Percentiles rank a stretch among this genome's conserved stretches.
phyloP scores from a whole-genome alignment of 2,888 invertebrate genomes.

The Troides helena region DNA sequence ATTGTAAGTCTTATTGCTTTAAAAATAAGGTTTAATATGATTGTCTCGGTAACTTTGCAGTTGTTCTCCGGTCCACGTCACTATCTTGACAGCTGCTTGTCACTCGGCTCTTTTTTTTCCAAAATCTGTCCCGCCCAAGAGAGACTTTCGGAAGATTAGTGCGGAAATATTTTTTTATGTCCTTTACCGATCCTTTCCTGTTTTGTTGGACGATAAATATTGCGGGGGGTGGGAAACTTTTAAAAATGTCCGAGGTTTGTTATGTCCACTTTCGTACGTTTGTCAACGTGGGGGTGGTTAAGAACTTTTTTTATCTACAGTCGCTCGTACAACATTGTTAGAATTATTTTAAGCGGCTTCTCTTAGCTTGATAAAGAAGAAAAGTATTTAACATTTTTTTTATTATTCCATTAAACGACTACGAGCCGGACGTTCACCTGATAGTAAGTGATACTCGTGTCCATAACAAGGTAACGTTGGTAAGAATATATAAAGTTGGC shows the following conservation, averaged over 20 bases:
- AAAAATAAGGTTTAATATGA: constrained; percentile 10
- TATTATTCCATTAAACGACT: too few species aligned
- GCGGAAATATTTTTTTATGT: constrained; percentile 34
- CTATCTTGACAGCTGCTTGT: constrained; percentile 45
- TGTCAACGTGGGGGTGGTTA: too few species aligned
- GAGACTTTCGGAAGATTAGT: constrained; percentile 40
- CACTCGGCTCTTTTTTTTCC: constrained; percentile 42
- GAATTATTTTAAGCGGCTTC: too few species aligned
- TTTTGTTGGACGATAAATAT: constrained; percentile 20
- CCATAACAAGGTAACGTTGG: too few species aligned
- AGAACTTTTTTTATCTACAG: too few species aligned
- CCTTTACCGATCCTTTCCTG: constrained; percentile 23
- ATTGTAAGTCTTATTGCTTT: constrained; percentile 22
- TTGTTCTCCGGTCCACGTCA: constrained; percentile 34
- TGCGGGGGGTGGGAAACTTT: background rate
- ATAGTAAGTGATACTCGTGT: too few species aligned
- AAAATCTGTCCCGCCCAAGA: constrained; percentile 39
- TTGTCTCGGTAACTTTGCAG: constrained; percentile 24
- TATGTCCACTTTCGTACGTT: too few species aligned
- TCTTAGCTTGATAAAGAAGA: too few species aligned
- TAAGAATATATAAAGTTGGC: too few species aligned
- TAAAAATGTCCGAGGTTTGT: background rate
- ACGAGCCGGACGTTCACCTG: too few species aligned
- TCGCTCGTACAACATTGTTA: too few species aligned
- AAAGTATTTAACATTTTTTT: too few species aligned